Percentiles rank a stretch among this genome's conserved stretches.
phyloP scores from a whole-genome alignment of 2,797 vertebrate species.

The Morus bassanus region DNA sequence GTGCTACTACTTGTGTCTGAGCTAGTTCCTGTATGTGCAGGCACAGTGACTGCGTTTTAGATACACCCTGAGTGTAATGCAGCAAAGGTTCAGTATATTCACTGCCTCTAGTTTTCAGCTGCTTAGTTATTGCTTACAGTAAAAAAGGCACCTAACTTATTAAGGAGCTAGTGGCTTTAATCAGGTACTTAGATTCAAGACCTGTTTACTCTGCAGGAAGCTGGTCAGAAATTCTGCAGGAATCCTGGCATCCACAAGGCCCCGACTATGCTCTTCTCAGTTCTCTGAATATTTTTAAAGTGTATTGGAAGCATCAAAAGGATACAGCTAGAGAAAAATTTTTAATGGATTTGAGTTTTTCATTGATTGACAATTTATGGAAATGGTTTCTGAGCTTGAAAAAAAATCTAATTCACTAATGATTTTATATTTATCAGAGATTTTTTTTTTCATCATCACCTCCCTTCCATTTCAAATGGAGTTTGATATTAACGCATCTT shows the following conservation, averaged over 20 bases:
- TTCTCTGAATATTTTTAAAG: neutral
- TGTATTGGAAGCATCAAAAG: neutral
- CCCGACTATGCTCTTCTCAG: neutral
- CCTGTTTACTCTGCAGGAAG: neutral
- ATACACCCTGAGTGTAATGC: neutral
- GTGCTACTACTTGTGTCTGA: neutral
- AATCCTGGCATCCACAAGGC: neutral
- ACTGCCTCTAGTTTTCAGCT: neutral
- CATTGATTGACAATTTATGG: neutral
- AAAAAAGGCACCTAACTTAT: neutral
- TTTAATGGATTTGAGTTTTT: neutral
- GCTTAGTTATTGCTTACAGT: neutral
- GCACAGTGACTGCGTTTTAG: neutral
- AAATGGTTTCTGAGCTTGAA: neutral
- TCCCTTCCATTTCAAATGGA: neutral
- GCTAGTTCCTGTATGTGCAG: neutral
- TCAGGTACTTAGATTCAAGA: neutral
- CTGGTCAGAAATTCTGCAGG: neutral
- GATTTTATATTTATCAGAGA: neutral
- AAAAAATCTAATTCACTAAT: neutral
- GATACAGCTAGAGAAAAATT: neutral
- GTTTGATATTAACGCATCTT: neutral
- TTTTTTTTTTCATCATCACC: neutral
- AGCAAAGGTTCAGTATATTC: neutral
- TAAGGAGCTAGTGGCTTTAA: neutral